Percentiles rank a stretch among this genome's conserved stretches.
Conservation (phyloP, 2,797 vertebrate species). For the Cirrhinus mrigala region DNA sequence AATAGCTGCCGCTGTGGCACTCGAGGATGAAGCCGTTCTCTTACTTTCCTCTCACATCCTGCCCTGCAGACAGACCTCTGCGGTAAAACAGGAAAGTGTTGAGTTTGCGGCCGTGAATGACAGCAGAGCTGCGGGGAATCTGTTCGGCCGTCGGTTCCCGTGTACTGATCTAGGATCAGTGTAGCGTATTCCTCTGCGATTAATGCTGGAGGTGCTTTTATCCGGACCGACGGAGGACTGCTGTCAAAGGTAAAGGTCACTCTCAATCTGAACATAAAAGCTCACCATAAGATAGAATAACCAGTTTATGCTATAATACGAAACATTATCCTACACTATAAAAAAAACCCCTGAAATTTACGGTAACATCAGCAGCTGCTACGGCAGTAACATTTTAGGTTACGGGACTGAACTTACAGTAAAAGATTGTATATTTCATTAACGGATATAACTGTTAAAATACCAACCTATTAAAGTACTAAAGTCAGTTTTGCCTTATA, state of each 20-base stretch:
- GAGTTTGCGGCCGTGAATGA: constrained; percentile 38
- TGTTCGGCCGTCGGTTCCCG: constrained; percentile 4
- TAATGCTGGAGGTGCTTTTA: constrained; percentile 24
- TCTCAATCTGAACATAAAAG: neutral
- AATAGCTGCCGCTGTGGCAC: constrained; percentile 68
- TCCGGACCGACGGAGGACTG: neutral
- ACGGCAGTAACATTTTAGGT: neutral
- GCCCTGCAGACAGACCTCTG: neutral
- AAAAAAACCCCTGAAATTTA: neutral
- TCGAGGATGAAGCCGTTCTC: constrained; percentile 60
- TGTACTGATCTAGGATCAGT: constrained; percentile 35
- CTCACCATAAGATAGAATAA: neutral
- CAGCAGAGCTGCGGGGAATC: constrained; percentile 34
- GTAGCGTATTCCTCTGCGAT: neutral
- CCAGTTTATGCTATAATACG: neutral
- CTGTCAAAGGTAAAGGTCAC: constrained; percentile 41
- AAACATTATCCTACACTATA: constrained; percentile 7
- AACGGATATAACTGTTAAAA: neutral
- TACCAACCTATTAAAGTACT: neutral
- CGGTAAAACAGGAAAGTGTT: neutral
- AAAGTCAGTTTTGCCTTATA: neutral
- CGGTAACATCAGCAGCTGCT: neutral
- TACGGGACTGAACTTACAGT: neutral
- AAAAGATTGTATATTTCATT: neutral
- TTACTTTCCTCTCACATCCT: neutral